These are phyloP conservation scores for Megaceryle alcyon DNA, from an alignment of 2,797 vertebrate species.

Conservation along the genomic window DNA sequence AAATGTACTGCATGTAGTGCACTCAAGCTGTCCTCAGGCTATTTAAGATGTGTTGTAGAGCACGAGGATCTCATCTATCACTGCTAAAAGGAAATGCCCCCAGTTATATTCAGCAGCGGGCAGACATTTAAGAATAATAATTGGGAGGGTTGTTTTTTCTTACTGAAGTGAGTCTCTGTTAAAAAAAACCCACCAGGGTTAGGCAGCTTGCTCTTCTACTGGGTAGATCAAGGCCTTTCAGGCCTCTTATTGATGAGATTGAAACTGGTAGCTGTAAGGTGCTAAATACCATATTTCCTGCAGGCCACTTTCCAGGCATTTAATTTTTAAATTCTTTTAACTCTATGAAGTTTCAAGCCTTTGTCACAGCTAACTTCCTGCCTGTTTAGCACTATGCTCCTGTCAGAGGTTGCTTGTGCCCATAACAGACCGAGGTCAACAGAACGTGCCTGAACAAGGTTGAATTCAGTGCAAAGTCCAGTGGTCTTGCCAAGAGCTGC, in stretches of 20 bases:
- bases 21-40: background rate
- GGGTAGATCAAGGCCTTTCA: background rate
- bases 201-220: background rate
- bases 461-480: background rate
- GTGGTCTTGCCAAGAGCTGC: background rate
- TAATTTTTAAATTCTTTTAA: background rate
- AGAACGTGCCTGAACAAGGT: background rate
- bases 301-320: background rate
- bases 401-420: background rate
- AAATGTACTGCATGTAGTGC: accelerated
- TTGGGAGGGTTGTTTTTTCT: accelerated
- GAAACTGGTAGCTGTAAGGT: accelerated
- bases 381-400: background rate
- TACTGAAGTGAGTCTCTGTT: background rate
- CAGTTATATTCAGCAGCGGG: background rate
- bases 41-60: background rate
- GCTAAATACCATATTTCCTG: background rate
- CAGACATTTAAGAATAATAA: background rate
- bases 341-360: background rate
- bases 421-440: background rate
- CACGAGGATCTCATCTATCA: background rate
- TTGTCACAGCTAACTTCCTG: background rate
- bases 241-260: background rate
- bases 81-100: background rate
- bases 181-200: background rate